Conservation (phyloP, 1,140 invertebrate genomes). For the Hetaerina americana region DNA sequence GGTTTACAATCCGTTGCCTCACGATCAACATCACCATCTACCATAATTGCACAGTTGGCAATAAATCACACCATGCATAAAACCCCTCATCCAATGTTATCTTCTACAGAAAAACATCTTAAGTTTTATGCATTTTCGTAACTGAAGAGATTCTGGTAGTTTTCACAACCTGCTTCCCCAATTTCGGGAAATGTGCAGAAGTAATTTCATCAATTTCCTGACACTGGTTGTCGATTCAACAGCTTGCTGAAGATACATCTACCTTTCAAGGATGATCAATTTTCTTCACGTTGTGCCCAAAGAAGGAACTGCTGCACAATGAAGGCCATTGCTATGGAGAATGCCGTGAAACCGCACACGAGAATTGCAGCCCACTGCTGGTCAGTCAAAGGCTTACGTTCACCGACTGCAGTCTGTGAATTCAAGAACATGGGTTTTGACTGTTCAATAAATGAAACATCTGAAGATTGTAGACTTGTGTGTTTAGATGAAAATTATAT, state of each 20-base stretch:
- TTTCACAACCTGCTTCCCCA: background rate
- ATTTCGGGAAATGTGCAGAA: background rate
- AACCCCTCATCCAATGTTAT: background rate
- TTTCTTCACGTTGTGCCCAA: slow-evolving; percentile 11
- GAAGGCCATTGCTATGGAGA: slow-evolving; percentile 48
- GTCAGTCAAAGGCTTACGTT: slow-evolving; percentile 40
- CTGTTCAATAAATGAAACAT: too few relatives aligned
- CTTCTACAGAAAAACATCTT: background rate
- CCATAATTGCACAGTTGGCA: background rate
- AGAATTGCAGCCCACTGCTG: slow-evolving; percentile 49
- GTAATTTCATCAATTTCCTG: background rate
- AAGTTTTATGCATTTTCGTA: background rate
- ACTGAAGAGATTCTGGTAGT: background rate
- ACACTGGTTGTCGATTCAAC: background rate
- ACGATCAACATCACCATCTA: background rate
- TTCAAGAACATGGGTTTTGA: too few relatives aligned
- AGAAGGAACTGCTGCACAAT: slow-evolving; percentile 36
- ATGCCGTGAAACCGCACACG: slow-evolving; percentile 41
- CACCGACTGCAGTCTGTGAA: slow-evolving; percentile 10
- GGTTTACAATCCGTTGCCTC: background rate
- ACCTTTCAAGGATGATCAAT: background rate
- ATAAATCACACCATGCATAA: background rate
- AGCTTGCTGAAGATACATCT: background rate
- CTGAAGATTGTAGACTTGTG: too few relatives aligned
- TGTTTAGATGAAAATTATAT: too few relatives aligned